Percentiles rank a stretch among this genome's conserved stretches.
phyloP scores from a whole-genome alignment of 2,888 invertebrate genomes.

The Tortrix viridana region DNA sequence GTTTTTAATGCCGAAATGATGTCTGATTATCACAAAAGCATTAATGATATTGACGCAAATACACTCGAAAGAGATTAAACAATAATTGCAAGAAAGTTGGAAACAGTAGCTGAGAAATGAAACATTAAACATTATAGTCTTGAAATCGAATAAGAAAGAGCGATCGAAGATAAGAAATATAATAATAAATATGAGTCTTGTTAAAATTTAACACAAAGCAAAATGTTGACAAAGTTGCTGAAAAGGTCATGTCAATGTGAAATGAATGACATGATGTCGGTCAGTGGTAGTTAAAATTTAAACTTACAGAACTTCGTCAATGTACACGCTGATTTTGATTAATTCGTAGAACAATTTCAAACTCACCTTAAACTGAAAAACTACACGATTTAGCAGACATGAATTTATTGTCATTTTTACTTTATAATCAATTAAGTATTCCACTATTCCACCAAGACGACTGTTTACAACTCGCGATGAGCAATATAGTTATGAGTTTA shows the following conservation, averaged over 20 bases:
- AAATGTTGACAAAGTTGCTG: conserved; percentile 7
- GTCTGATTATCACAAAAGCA: not conserved
- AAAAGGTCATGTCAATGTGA: conserved; percentile 16
- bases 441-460: no score
- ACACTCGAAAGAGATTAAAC: not conserved
- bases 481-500: no score
- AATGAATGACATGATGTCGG: conserved; percentile 19
- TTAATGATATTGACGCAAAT: not conserved
- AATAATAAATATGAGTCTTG: not conserved
- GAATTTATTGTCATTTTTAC: no score
- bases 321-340: conserved; percentile 17
- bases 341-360: conserved; percentile 1
- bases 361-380: not conserved
- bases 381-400: not conserved
- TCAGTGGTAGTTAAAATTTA: conserved; percentile 18
- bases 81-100: not conserved
- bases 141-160: not conserved
- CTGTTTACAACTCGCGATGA: no score
- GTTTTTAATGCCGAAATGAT: not conserved
- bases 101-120: conserved; percentile 1
- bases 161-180: conserved; percentile 1
- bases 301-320: conserved; percentile 38
- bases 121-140: conserved; percentile 1
- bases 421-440: no score
- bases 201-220: conserved; percentile 10